Evolutionary conservation across 2,888 invertebrate genomes (phyloP), one percentile per base, ranked within the genome.

Genomic region (Aethes cnicana): DNA sequence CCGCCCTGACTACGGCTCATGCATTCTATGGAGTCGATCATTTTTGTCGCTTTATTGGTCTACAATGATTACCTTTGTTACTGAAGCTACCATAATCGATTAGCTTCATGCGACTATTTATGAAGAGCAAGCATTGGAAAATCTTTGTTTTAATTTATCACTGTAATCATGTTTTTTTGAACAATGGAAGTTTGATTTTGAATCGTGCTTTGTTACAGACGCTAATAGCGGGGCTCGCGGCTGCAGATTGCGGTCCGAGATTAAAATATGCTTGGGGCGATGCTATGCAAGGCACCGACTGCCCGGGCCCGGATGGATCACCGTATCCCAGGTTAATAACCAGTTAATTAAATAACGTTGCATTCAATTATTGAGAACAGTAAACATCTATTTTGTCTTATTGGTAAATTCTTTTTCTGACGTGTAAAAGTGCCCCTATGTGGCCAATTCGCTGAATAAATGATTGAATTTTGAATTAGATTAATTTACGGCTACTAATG

Each of bases 211-310:
- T 50, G 36, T 50, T 84, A 54, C 84, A 89, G 88, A 74, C 74
- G 17, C 56, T 83, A 25, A 52, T 84, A 48, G 72, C 74, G 53
- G 68, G 72, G 55, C 76, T 70, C 55, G 80, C 81, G 21, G 68
- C 74, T 25, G 75, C 85, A 49, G 88, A 88, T 23, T 88, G 91
- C 52, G 93, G 93, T 12, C 86, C 91, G 52, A 92, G 92, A 63
- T 84, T 96, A 52, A 96, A 96, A 83, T 97, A 96, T 78, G 90
- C 96, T 12, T 96, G 96, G 92, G 97, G 97, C 11, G 96, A 97
- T 79, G 97, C 97, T 4, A 85, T 97, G 37, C 92, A 92, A 60
- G 95, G 95, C 76, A 91, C 94, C 14, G 94, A 95, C 69, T 96
- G 96, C 65, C 79, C 95, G 44, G 97, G 97, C 12, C 97, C 97